Base-by-base conservation (phyloP, 2,113 vertebrate species). In the Cervus canadensis region DNA sequence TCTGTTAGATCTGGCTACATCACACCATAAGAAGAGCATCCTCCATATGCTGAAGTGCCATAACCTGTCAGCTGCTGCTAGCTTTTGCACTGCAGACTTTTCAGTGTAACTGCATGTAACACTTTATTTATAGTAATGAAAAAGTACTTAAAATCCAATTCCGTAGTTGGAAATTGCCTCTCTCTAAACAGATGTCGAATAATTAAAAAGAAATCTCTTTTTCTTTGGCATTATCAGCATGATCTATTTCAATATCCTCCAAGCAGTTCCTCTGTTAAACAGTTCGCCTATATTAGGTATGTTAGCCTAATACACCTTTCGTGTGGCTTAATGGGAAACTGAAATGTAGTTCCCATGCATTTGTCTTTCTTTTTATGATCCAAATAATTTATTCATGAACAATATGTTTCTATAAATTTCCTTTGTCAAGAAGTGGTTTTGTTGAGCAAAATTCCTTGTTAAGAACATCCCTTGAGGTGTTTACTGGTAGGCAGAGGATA, bases 61-160 rank as follows among this genome's bases (percentile, higher is more conserved):
- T 93, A 96, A 95, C 88, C 81, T 81, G 92, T 92, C 62, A 88
- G 88, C 76, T 74, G 33, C 33, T 57, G 50, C 56, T 78, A 97
- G 79, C 89, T 96, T 95, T 93, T 79, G 64, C 59, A 84, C 67
- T 74, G 78, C 16, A 88, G 74, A 92, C 57, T 94, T 95, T 91
- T 87, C 89, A 91, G 1, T 71, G 56, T 97, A 97, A 97, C 89
- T 97, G 88, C 88, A 87, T 86, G 54, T 91, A 95, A 83, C 96
- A 95, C 64, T 96, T 96, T 95, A 98, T 97, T 98, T 97, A 97
- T 96, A 97, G 88, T 83, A 67, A 93, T 76, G 85, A 96, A 97
- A 96, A 91, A 91, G 62, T 81, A 94, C 36, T 98, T 97, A 97
- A 97, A 97, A 97, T 88, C 93, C 82, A 97, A 91, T 97, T 96